Base-by-base conservation (phyloP, 2,888 invertebrate genomes). In the Nemotelus nigrinus region DNA sequence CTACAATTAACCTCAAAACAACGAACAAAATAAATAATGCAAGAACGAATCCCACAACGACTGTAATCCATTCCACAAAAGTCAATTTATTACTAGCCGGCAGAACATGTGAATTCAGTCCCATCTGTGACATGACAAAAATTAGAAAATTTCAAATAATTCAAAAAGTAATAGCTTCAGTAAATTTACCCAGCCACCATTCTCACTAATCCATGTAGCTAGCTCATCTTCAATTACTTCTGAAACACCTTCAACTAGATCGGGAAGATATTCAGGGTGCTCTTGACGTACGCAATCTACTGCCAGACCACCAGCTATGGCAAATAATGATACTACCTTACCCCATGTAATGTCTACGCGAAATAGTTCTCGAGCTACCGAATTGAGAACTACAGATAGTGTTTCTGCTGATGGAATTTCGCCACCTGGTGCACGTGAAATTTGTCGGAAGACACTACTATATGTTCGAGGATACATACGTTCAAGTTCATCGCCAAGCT, bases 161-260 rank as follows among this genome's bases (percentile, higher is more conserved):
- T n/a, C 6, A 41, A 58, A 48, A 70, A 76, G 2, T 2, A 67
- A 25, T 39, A 55, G 58, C 45, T 71, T 53, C 44, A 53, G 53
- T 39, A 10, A 53, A 7, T 87, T 83, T 87, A 96, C 96, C 96
- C 96, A 96, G 85, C 96, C 96, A 39, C 96, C 96, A 83, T 95
- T 94, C 67, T 91, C 89, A 74, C 93, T 92, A 8, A 96, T 92
- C 96, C 96, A 96, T 0, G 90, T 86, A 0, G 92, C 92, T 50
- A 93, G 85, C 81, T 92, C 90, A 81, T 92, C 91, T 83, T 93
- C 92, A 48, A 93, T 89, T 44, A 93, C 91, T 81, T 93, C 92
- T 0, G 92, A 90, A 82, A 96, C 92, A 75, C 92, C 93, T 82
- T 95, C 93, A 80, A 95, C 89, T 43, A 96, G 89, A 77, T 92